These are phyloP conservation scores for Drosophila ficusphila DNA, from an alignment of 1,140 invertebrate species.

Conservation along the genomic window DNA sequence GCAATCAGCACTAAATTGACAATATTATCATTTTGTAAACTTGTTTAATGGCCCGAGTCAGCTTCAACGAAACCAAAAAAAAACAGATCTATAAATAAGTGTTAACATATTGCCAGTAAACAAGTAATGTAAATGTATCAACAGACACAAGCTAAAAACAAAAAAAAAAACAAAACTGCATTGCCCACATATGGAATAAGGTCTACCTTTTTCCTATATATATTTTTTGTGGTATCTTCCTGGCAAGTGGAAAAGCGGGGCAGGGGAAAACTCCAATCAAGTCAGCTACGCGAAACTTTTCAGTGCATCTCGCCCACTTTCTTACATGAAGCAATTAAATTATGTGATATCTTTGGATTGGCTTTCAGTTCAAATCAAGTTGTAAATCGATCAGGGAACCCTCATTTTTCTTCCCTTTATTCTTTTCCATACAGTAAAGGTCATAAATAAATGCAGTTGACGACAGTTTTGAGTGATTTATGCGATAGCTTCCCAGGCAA, in stretches of 20 bases:
- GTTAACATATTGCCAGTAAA: slow-evolving; percentile 38
- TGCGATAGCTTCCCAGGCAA: slow-evolving; percentile 27
- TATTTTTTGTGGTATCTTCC: background rate
- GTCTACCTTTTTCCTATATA: background rate
- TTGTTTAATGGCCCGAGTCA: slow-evolving; percentile 34
- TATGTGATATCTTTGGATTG: slow-evolving; percentile 41
- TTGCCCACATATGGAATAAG: slow-evolving; percentile 21
- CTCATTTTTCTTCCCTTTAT: background rate
- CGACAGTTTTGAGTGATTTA: slow-evolving; percentile 42
- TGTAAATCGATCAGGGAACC: slow-evolving; percentile 39
- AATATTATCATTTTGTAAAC: slow-evolving; percentile 51
- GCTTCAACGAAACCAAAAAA: slow-evolving; percentile 1
- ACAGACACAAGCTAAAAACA: slow-evolving; percentile 1
- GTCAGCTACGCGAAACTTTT: slow-evolving; percentile 7
- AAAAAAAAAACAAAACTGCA: background rate
- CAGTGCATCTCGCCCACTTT: slow-evolving; percentile 25
- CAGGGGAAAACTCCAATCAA: slow-evolving; percentile 1
- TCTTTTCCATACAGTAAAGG: slow-evolving; percentile 4
- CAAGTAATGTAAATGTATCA: slow-evolving; percentile 31
- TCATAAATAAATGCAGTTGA: slow-evolving; percentile 36
- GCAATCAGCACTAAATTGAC: slow-evolving; percentile 32
- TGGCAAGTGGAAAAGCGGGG: background rate
- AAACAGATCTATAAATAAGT: slow-evolving; percentile 38
- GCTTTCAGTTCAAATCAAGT: slow-evolving; percentile 35
- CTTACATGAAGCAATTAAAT: slow-evolving; percentile 33